Evolutionary conservation across 2,797 vertebrate genomes (phyloP), one percentile per base, ranked within the genome.

Genomic region (Cyclopterus lumpus): DNA sequence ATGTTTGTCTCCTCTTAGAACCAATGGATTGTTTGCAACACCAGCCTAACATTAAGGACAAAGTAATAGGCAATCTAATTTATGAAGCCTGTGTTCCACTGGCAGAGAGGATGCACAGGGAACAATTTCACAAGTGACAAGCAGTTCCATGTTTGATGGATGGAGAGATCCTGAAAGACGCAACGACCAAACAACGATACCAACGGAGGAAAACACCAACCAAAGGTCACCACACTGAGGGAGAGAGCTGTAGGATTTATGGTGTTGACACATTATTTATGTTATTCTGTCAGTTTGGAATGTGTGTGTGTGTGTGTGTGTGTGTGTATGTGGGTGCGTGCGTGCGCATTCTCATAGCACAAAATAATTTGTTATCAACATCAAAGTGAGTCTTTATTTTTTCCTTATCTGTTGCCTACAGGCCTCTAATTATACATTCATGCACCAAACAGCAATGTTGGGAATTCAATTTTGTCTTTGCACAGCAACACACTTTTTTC

Each of bases 361-460:
- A 70, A 89, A 88, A 89, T 85, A 86, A 89, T 86, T 85, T 90
- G 85, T 82, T 85, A 90, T 90, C 85, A 87, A 89, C 90, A 92
- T 91, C 89, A 93, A 90, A 93, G 89, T 85, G 63, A 85, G 87
- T 87, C 83, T 88, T 90, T 90, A 86, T 91, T 86, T 90, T 88
- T 78, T 88, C 77, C 84, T 92, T 93, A 92, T 93, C 91, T 91
- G 79, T 79, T 82, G 86, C 82, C 89, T 75, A 77, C 89, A 92
- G 90, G 81, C 84, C 84, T 75, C 75, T 88, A 91, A 91, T 93
- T 91, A 87, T 81, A 74, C 81, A 90, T 88, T 77, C 85, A 87
- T 77, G 82, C 78, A 79, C 44, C 65, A 65, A 67, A 77, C 80
- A 48, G 75, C 69, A 77, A 84, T 71, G 61, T 81, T 86, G 71